Percentiles rank a stretch among this genome's conserved stretches.
Evolutionary conservation across 2,113 vertebrate genomes (phyloP).

Genomic region (Pheucticus melanocephalus): DNA sequence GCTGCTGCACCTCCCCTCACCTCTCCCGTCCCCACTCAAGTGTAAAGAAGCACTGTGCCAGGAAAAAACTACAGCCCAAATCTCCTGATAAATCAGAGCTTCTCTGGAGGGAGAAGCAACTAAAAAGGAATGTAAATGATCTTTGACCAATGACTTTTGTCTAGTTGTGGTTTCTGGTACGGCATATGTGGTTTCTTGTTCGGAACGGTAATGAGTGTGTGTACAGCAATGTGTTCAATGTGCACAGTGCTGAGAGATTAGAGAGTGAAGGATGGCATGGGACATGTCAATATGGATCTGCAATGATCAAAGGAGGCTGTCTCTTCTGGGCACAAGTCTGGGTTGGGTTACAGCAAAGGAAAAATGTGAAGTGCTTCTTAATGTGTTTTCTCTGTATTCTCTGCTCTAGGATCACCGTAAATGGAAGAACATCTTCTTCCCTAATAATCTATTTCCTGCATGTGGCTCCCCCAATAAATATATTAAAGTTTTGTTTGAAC

Average conservation of each 20-base stretch:
- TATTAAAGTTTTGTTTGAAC: conserved; percentile 51
- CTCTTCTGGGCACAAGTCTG: conserved; percentile 62
- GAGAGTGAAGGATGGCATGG: conserved; percentile 64
- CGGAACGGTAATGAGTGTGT: conserved; percentile 34
- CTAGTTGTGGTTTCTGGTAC: conserved; percentile 50
- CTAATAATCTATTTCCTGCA: conserved; percentile 52
- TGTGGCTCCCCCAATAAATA: conserved; percentile 31
- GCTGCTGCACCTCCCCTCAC: background rate
- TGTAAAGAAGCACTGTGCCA: background rate
- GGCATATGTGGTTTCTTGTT: conserved; percentile 38
- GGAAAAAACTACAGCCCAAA: background rate
- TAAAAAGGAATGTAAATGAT: conserved; percentile 61
- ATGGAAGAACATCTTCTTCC: conserved; percentile 47
- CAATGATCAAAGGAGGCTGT: conserved; percentile 63
- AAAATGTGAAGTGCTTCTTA: conserved; percentile 66
- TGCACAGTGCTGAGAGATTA: conserved; percentile 60
- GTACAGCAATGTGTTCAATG: conserved; percentile 50
- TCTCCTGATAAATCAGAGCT: conserved; percentile 31
- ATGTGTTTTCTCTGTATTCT: conserved; percentile 60
- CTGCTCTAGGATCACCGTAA: conserved; percentile 22
- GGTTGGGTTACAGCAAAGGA: conserved; percentile 55
- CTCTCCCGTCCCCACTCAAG: background rate
- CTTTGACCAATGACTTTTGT: conserved; percentile 57
- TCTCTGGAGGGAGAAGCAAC: conserved; percentile 40
- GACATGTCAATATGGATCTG: conserved; percentile 70